phyloP scores from a whole-genome alignment of 1,140 invertebrate genomes.

The Trinorchestia longiramus region DNA sequence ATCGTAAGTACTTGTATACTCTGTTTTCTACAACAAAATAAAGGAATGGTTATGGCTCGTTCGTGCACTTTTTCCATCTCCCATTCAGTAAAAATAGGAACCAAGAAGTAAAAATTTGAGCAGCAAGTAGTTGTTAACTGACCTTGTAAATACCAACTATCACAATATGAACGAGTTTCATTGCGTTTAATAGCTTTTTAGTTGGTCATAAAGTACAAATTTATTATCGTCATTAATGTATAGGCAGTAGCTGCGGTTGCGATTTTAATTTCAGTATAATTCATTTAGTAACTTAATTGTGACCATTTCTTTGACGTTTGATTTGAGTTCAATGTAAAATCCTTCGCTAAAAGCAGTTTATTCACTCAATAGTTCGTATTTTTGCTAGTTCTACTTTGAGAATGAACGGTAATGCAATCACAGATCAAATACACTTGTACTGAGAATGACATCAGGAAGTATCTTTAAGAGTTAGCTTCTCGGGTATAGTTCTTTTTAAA shows the following conservation, averaged over 20 bases:
- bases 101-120: too few relatives aligned
- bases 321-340: not conserved
- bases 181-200: too few relatives aligned
- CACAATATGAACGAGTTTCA: too few relatives aligned
- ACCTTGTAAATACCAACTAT: too few relatives aligned
- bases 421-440: not conserved
- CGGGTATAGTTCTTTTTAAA: not conserved
- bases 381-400: not conserved
- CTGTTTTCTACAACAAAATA: too few relatives aligned
- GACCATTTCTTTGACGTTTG: not conserved
- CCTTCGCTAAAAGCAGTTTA: not conserved
- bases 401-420: not conserved
- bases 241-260: not conserved
- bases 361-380: not conserved
- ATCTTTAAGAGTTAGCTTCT: too few relatives aligned
- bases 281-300: not conserved
- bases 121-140: too few relatives aligned
- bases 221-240: not conserved
- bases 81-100: too few relatives aligned
- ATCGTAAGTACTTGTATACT: too few relatives aligned
- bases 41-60: too few relatives aligned
- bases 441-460: not conserved
- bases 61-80: too few relatives aligned
- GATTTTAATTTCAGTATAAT: not conserved
- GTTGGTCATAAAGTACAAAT: too few relatives aligned